Base-by-base conservation (phyloP, 2,113 vertebrate genomes). In the Camelus bactrianus region DNA sequence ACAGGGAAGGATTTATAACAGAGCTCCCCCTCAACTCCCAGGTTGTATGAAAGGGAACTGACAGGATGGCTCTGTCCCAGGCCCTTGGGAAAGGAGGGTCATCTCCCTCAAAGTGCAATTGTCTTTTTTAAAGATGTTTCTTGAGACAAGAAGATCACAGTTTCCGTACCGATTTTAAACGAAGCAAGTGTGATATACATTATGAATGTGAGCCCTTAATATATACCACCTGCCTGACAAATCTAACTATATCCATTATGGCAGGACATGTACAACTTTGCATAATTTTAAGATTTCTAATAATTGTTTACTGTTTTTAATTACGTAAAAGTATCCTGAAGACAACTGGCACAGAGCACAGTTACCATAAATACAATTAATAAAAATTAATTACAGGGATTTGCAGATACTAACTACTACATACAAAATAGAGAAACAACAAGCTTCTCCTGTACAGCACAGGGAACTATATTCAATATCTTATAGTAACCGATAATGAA, bases 121-220 rank as follows among this genome's bases (percentile, higher is more conserved):
- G 58, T 95, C 83, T 60, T 87, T 60, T 58, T 42, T 62, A 73
- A 94, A 83, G 52, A 50, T 46, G 16, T 83, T 95, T 77, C 42
- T 95, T 20, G n/a, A 73, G 70, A 76, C 8, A 28, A 67, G 75
- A 62, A 80, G 30, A 76, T 10, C 85, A 58, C 20, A 84, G 15
- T 75, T 76, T 79, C 22, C 42, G 19, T 58, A 52, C 3, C 22
- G 8, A 87, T 65, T 86, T 95, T 69, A 95, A 95, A 92, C n/a
- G 38, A 89, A 88, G 32, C 38, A 89, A 81, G 38, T 6, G 12
- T 32, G 9, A 92, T 6, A 13, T 9, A 52, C 20, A 32, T 96
- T 86, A 54, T 32, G 52, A 86, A 94, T 56, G 65, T 64, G 14
- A 95, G 28, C 28, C 87, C 35, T 88, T 46, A 50, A 79, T 86